These are phyloP conservation scores for Callyntrura sp. DNA, from an alignment of 2,888 invertebrate genomes.

Conservation along the genomic window DNA sequence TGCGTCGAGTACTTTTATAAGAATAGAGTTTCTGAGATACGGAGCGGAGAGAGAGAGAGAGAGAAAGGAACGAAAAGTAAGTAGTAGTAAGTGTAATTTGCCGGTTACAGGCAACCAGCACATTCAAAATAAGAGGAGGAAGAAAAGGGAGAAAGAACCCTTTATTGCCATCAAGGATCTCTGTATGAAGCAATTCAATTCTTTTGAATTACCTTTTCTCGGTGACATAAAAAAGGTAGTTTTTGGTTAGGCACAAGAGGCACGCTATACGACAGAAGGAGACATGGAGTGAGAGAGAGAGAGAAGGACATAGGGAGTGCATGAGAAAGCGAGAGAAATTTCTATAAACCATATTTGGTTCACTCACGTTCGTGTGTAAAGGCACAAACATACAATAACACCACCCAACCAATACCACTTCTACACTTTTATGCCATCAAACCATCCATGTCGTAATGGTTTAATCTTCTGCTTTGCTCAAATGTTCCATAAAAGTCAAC, in stretches of 20 bases:
- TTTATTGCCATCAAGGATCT: conserved; percentile 71
- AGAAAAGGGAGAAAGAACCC: conserved; percentile 48
- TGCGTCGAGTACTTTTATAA: not conserved
- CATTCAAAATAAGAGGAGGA: conserved; percentile 35
- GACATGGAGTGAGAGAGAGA: not conserved
- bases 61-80: not conserved
- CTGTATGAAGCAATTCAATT: conserved; percentile 74
- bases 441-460: conserved; percentile 62
- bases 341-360: conserved; percentile 66
- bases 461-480: conserved; percentile 68
- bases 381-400: conserved; percentile 40
- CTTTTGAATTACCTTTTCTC: conserved; percentile 75
- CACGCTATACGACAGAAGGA: too few species aligned
- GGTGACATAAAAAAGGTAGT: conserved; percentile 72
- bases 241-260: conserved; percentile 19
- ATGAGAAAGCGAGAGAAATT: too few species aligned
- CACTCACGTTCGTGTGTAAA: conserved; percentile 1
- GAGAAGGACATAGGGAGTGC: conserved; percentile 57
- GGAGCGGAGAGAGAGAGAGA: not conserved
- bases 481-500: conserved; percentile 77
- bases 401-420: conserved; percentile 28
- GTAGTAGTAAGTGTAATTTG: conserved; percentile 67
- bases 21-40: not conserved
- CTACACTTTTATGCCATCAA: conserved; percentile 27
- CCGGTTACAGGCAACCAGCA: conserved; percentile 23